Evolutionary conservation across 2,797 vertebrate genomes (phyloP), one percentile per base, ranked within the genome.

Genomic region (Coilia nasus): DNA sequence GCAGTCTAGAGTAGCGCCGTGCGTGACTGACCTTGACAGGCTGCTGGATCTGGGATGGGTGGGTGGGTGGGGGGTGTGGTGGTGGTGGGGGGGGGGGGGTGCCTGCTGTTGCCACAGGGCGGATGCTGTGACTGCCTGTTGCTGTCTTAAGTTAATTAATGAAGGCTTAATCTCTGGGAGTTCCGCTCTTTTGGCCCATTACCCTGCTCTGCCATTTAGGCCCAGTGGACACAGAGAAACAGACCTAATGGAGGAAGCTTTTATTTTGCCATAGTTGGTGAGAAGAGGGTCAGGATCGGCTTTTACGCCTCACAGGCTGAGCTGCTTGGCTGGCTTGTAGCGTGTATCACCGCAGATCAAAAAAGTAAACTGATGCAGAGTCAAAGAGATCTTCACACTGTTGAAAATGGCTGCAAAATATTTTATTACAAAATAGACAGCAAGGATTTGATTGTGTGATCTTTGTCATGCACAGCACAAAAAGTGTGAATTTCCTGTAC

Each of bases 51-150:
- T 44, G 17, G 71, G 31, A 19, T 6, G 71, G 14, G 50, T 10
- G 9, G 50, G 50, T 54, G 50, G 50, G 7, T 54, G 50, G 3
- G 50, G 50, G 3, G 50, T 9, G 2, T 14, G 50, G 50, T 4
- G 4, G 46, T 3, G 14, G 7, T 54, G 9, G 50, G n/a, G n/a
- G n/a, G n/a, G n/a, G n/a, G n/a, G n/a, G n/a, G n/a, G n/a, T n/a
- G 28, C 64, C 0, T 41, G 50, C 71, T 1, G 9, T 5, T 78
- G 71, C 31, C 71, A 44, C 17, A 41, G 35, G 41, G 71, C 35
- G 71, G 71, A 78, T 78, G 71, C 35, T 78, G 71, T 2, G 71
- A 2, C 71, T 44, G 71, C 71, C 71, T 78, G 35, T 78, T 44
- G 35, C 35, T 44, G 71, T 2, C 17, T 44, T 44, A 54, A 54